Base-by-base conservation (phyloP, 2,113 vertebrate genomes). In the Serilophus lunatus region DNA sequence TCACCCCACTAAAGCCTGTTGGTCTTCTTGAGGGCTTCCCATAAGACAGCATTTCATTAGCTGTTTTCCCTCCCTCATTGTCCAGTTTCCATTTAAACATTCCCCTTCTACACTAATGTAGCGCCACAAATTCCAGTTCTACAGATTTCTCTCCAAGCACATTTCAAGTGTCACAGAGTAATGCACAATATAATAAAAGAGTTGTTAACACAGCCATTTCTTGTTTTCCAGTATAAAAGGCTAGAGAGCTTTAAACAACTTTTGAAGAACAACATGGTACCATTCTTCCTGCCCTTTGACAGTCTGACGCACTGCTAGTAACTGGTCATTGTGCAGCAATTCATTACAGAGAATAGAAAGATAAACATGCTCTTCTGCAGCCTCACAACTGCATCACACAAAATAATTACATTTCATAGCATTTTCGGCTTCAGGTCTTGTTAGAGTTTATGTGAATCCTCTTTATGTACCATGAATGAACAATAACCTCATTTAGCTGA, bases 391-490 rank as follows among this genome's bases (percentile, higher is more conserved):
- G 29, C 49, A 28, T 23, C 45, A 79, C 49, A 53, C 50, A 86
- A 92, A 93, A 69, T 72, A 59, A 95, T 80, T 91, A 65, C 6
- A 83, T 86, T 40, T 82, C 36, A 63, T 22, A 65, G 54, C 45
- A 71, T 53, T 64, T 77, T 72, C 8, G 5, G 20, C 74, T 93
- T 86, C 70, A 64, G 56, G 24, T 77, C 28, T 60, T 91, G 36
- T 59, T 47, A 68, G 40, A 25, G 29, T 51, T 89, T 91, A 68
- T 10, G 38, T 59, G 38, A 91, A 60, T 83, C 54, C 86, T 91
- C 63, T 80, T 92, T 50, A 75, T 25, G 25, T 60, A 86, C 56
- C 35, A 18, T 68, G 47, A 92, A 94, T 6, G 1, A 38, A 61
- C 0, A 1, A 59, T 35, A 89, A 91, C 14, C 14, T 82, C 3